A percentile compares a stretch with the other conserved stretches of the same genome.
Evolutionary conservation across 2,888 invertebrate genomes (phyloP).

Genomic region (Eudemis profundana): DNA sequence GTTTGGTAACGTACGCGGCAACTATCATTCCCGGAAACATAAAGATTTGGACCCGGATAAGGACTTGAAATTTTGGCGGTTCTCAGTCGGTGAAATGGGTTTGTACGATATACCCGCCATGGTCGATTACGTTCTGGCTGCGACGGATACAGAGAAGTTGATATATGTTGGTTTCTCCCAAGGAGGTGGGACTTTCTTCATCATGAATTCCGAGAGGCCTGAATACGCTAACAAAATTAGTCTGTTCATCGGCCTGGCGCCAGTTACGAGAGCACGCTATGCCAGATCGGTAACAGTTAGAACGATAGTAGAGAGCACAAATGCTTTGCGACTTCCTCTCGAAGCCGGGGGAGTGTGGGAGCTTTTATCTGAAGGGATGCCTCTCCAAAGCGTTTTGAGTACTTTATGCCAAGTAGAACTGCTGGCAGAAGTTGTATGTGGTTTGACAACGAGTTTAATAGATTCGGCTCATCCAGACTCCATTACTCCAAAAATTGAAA

Average conservation of each 20-base stretch:
- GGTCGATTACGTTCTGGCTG: conserved; percentile 64
- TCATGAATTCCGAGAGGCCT: conserved; percentile 87
- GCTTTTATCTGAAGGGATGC: neutral
- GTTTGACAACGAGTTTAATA: conserved; percentile 46
- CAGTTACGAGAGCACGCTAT: conserved; percentile 81
- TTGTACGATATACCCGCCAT: conserved; percentile 89
- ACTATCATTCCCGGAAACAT: conserved; percentile 80
- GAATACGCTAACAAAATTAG: conserved; percentile 87
- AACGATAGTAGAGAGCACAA: conserved; percentile 47
- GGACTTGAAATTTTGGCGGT: conserved; percentile 83
- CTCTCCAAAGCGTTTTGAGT: conserved; percentile 2
- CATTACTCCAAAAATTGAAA: conserved; percentile 59
- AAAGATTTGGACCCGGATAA: conserved; percentile 60
- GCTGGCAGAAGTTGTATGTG: conserved; percentile 20
- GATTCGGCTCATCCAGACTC: conserved; percentile 66
- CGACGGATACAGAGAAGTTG: conserved; percentile 58
- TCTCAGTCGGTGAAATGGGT: conserved; percentile 91
- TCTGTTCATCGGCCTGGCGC: conserved; percentile 87
- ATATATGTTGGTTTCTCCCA: conserved; percentile 90
- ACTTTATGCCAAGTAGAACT: conserved; percentile 11
- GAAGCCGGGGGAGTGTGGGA: conserved; percentile 29
- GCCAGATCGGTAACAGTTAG: conserved; percentile 63
- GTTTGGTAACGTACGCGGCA: conserved; percentile 52
- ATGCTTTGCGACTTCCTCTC: neutral
- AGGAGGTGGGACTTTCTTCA: conserved; percentile 88